Percentiles rank a stretch among this genome's conserved stretches.
These are phyloP conservation scores for Drosophila jambulina DNA, from an alignment of 1,140 invertebrate genomes.

Conservation along the genomic window DNA sequence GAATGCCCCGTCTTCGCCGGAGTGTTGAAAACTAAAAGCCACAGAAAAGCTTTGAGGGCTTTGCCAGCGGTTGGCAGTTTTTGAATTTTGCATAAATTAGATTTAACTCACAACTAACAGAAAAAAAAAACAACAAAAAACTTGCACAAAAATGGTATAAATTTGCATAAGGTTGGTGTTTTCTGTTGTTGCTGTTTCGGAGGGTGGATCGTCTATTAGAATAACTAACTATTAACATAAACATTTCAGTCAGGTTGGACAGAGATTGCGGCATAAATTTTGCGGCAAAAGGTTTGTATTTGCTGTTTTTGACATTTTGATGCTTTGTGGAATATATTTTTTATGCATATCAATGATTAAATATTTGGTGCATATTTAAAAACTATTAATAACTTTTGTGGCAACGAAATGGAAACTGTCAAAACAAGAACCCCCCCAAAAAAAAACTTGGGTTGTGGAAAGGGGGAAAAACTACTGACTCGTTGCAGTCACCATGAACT, in stretches of 20 bases:
- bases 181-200: slow-evolving; percentile 11
- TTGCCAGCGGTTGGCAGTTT: slow-evolving; percentile 56
- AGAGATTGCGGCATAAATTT: slow-evolving; percentile 77
- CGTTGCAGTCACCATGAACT: slow-evolving; percentile 14
- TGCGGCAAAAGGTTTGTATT: slow-evolving; percentile 58
- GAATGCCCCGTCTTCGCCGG: neutral
- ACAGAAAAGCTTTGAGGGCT: slow-evolving; percentile 51
- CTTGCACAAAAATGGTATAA: slow-evolving; percentile 49
- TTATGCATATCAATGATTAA: slow-evolving; percentile 46
- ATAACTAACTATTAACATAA: slow-evolving; percentile 75
- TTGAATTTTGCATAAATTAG: slow-evolving; percentile 78
- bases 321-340: slow-evolving; percentile 29
- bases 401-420: slow-evolving; percentile 11
- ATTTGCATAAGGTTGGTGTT: slow-evolving; percentile 47
- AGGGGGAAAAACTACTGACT: neutral
- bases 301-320: slow-evolving; percentile 50
- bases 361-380: slow-evolving; percentile 62
- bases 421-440: slow-evolving; percentile 8
- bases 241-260: slow-evolving; percentile 65
- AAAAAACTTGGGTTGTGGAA: neutral
- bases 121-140: slow-evolving; percentile 23
- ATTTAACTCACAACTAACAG: slow-evolving; percentile 57
- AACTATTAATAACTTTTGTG: slow-evolving; percentile 47
- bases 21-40: slow-evolving; percentile 63
- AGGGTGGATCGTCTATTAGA: slow-evolving; percentile 53